phyloP scores from a whole-genome alignment of 1,140 invertebrate species.

The Eubasilissa regina region DNA sequence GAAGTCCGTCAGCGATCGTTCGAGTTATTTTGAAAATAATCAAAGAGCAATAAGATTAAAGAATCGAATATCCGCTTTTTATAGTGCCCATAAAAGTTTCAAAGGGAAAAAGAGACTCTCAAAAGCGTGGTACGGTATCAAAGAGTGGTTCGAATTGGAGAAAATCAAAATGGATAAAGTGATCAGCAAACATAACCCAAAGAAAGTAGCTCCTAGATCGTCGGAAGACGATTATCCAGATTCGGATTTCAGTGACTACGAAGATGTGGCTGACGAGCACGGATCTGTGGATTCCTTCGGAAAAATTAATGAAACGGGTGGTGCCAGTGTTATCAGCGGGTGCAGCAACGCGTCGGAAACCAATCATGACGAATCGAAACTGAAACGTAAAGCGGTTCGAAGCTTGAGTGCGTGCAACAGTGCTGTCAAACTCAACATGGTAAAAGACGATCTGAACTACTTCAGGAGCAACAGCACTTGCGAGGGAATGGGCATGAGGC shows the following conservation, averaged over 20 bases:
- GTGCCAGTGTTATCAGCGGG: constrained; percentile 45
- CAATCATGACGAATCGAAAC: constrained; percentile 20
- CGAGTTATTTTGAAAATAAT: constrained; percentile 53
- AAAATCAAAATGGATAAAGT: constrained; percentile 52
- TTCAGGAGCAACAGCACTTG: background rate
- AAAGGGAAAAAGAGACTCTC: constrained; percentile 57
- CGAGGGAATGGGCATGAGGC: constrained; percentile 26
- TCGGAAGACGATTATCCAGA: constrained; percentile 57
- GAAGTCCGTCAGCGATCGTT: constrained; percentile 54
- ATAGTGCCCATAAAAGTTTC: constrained; percentile 54
- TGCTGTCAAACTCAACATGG: constrained; percentile 41
- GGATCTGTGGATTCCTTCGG: constrained; percentile 54
- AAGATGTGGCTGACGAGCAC: constrained; percentile 51
- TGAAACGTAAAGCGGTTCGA: constrained; percentile 29
- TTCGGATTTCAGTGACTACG: constrained; percentile 59
- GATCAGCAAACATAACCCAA: constrained; percentile 41
- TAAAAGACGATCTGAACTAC: constrained; percentile 42
- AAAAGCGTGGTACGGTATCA: constrained; percentile 58
- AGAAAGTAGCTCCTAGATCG: constrained; percentile 40
- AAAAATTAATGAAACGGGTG: constrained; percentile 46
- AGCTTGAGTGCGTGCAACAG: constrained; percentile 56
- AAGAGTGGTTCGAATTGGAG: constrained; percentile 58
- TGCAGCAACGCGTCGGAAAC: constrained; percentile 35
- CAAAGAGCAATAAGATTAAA: constrained; percentile 51
- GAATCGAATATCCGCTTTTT: constrained; percentile 56